phyloP scores from a whole-genome alignment of 2,888 invertebrate genomes.

The Lasioglossum marginatum region DNA sequence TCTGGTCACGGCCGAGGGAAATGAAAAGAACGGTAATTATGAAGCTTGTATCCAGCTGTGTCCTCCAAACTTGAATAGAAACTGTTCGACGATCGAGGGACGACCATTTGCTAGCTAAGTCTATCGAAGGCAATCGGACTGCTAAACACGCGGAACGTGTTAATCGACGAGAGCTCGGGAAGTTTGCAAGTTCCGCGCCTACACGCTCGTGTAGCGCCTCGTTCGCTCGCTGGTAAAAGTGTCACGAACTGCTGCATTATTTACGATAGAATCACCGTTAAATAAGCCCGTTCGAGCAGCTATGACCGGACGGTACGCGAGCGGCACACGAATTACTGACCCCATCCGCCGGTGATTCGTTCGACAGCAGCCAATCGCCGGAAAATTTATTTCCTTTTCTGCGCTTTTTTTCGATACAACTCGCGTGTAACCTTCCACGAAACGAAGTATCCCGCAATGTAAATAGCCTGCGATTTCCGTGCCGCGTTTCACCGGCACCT shows the following conservation, averaged over 20 bases:
- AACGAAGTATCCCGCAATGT: constrained; percentile 18
- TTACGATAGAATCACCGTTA: constrained; percentile 67
- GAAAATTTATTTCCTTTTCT: constrained; percentile 19
- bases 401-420: constrained; percentile 1
- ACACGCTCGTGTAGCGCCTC: constrained; percentile 31
- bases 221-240: constrained; percentile 52
- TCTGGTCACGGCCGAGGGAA: constrained; percentile 6
- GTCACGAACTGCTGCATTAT: constrained; percentile 65
- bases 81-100: constrained; percentile 37
- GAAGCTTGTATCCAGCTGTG: constrained; percentile 59
- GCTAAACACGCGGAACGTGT: constrained; percentile 61
- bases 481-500: not conserved
- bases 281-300: constrained; percentile 46
- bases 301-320: constrained; percentile 43
- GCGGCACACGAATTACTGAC: constrained; percentile 38
- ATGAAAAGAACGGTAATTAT: constrained; percentile 63
- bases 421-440: not conserved
- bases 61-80: constrained; percentile 53
- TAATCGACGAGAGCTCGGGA: constrained; percentile 65
- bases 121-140: constrained; percentile 59
- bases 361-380: constrained; percentile 18
- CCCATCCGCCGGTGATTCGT: constrained; percentile 11
- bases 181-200: constrained; percentile 64
- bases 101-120: constrained; percentile 50
- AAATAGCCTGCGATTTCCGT: constrained; percentile 32